Conservation (phyloP, 2,888 invertebrate genomes). For the Mycogona germanica region DNA sequence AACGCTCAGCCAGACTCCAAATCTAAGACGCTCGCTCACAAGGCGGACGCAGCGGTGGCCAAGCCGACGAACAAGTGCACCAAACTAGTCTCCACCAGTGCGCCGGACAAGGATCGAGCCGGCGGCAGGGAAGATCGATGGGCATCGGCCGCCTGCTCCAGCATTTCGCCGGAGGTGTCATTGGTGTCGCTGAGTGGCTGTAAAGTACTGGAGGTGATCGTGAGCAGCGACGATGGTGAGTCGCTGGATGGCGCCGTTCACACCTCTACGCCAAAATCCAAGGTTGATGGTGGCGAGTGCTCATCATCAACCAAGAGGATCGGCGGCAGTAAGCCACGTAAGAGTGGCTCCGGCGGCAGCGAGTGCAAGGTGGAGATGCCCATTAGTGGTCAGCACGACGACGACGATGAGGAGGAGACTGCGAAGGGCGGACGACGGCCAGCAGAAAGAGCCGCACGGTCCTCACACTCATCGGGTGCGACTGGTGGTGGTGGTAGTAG, state of each 20-base stretch:
- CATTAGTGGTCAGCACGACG: not conserved
- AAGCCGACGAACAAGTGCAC: too few species aligned
- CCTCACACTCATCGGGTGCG: too few species aligned
- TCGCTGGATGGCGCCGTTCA: too few species aligned
- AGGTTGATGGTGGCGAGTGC: too few species aligned
- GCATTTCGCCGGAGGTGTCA: not conserved
- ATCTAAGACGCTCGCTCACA: too few species aligned
- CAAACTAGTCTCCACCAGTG: too few species aligned
- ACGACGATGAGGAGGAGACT: not conserved
- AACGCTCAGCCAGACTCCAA: too few species aligned
- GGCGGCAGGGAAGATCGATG: not conserved
- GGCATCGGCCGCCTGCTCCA: not conserved
- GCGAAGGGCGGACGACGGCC: too few species aligned
- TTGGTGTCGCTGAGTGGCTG: slow-evolving; percentile 7
- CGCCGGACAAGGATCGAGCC: not conserved
- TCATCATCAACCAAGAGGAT: not conserved
- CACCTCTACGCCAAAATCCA: too few species aligned
- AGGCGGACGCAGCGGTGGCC: too few species aligned
- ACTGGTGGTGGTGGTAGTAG: not conserved
- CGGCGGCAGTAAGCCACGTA: not conserved
- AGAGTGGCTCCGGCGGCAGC: not conserved
- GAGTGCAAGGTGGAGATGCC: not conserved
- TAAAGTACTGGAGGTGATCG: slow-evolving; percentile 16
- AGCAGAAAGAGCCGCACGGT: too few species aligned
- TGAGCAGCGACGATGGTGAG: not conserved